Evolutionary conservation across 2,113 vertebrate genomes (phyloP), one percentile per base, ranked within the genome.

Genomic region (Phylloscopus whistleri): DNA sequence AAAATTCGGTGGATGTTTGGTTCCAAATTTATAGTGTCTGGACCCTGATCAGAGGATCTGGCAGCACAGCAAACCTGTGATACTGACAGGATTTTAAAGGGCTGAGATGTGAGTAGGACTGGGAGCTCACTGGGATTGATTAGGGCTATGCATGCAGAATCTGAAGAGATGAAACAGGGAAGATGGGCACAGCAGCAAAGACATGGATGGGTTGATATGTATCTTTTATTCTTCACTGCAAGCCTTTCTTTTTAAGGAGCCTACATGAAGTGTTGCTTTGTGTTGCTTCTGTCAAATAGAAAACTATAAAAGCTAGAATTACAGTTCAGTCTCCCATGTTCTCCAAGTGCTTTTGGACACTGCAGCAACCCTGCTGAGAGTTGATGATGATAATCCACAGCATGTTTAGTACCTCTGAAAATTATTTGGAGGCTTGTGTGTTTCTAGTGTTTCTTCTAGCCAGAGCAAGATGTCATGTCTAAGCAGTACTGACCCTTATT

Each of bases 391-490:
- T n/a, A 52, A 70, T 11, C 9, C 8, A 21, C 12, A 49, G 26
- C 4, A 5, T 39, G 10, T 70, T 87, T 66, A 23, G 44, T 90
- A 51, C 15, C 43, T 37, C 51, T 58, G 51, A 69, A 58, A 73
- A 35, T 72, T 0, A 41, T n/a, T 11, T 76, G 37, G 12, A 41
- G 22, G 22, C 7, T 49, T 0, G 0, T 68, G 27, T 63, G 27
- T 41, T 51, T 77, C 27, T 7, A 37, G 6, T 33, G 22, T n/a
- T 83, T 69, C n/a, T 78, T 81, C 31, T 76, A 64, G 18, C 21
- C 30, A 24, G 52, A 63, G n/a, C 48, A 58, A 24, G 7, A 4
- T 26, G 33, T 39, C 27, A 5, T 12, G 2, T 44, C 44, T 83
- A 44, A 84, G 41, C 24, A 28, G 8, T 73, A 46, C 16, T 83